Evolutionary conservation across 2,113 vertebrate genomes (phyloP).

Genomic region (Apeltes quadracus): DNA sequence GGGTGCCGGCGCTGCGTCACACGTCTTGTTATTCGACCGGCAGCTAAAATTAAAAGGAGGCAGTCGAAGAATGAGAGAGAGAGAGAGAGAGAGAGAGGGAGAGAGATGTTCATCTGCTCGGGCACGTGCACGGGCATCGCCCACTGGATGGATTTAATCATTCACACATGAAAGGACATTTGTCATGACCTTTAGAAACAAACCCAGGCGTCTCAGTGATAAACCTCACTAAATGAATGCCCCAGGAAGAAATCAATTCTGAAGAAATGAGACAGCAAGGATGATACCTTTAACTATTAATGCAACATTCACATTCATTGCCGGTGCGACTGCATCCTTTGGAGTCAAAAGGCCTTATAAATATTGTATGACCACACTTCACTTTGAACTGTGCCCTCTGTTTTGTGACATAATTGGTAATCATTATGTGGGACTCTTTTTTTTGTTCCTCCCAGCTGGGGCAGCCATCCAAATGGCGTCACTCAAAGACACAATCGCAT

Average conservation of each 20-base stretch:
- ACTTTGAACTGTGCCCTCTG: conserved; percentile 56
- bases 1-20: conserved; percentile 16
- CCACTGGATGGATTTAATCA: conserved; percentile 73
- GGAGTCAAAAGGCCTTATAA: conserved; percentile 44
- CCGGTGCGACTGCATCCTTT: conserved; percentile 23
- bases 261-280: conserved; percentile 47
- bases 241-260: conserved; percentile 69
- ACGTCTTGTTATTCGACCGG: conserved; percentile 31
- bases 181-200: conserved; percentile 79
- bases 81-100: not conserved
- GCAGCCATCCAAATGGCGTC: conserved; percentile 58
- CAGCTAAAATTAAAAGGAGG: conserved; percentile 62
- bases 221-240: conserved; percentile 67
- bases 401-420: conserved; percentile 62
- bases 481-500: conserved; percentile 66
- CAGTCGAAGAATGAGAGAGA: conserved; percentile 23
- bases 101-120: conserved; percentile 28
- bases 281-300: conserved; percentile 65
- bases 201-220: conserved; percentile 62
- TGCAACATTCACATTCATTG: conserved; percentile 55
- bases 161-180: conserved; percentile 75
- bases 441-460: conserved; percentile 31
- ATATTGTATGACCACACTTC: conserved; percentile 62
- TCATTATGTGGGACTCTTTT: conserved; percentile 41
- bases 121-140: conserved; percentile 35